A percentile compares a stretch with the other conserved stretches of the same genome.
Evolutionary conservation across 2,888 invertebrate species (phyloP).

Genomic region (Hyposoter dolosus): DNA sequence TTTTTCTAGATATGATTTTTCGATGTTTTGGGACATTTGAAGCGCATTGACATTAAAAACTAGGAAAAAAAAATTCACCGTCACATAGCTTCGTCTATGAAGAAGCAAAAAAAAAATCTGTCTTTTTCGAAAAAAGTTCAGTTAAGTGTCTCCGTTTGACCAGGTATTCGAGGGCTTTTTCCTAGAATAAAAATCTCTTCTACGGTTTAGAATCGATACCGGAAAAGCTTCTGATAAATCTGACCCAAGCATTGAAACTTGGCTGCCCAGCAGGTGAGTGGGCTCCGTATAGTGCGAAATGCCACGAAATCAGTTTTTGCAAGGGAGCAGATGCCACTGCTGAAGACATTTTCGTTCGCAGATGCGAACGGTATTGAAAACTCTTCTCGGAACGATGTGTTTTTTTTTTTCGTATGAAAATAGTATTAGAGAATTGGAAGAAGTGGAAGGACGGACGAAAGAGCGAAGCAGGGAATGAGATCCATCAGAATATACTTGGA

Average conservation of each 20-base stretch:
- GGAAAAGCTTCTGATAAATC: slow-evolving; percentile 5
- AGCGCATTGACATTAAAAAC: too few relatives aligned
- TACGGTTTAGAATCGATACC: neutral
- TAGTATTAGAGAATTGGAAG: slow-evolving; percentile 10
- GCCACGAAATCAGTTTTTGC: slow-evolving; percentile 25
- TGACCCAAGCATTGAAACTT: neutral
- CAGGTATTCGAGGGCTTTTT: neutral
- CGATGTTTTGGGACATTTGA: too few relatives aligned
- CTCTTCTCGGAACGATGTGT: neutral
- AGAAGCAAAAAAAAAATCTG: too few relatives aligned
- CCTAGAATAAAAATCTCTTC: neutral
- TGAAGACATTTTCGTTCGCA: slow-evolving; percentile 43
- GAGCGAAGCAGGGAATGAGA: slow-evolving; percentile 28
- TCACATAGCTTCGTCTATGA: too few relatives aligned
- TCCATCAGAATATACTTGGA: slow-evolving; percentile 58
- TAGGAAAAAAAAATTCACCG: too few relatives aligned
- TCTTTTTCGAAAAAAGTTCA: too few relatives aligned
- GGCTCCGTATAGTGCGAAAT: slow-evolving; percentile 15
- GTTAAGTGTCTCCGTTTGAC: neutral
- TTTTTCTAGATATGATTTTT: too few relatives aligned
- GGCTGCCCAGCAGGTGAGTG: neutral
- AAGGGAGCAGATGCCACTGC: slow-evolving; percentile 28
- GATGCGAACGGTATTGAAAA: slow-evolving; percentile 50
- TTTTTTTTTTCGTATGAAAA: slow-evolving; percentile 24
- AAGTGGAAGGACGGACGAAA: slow-evolving; percentile 2